Evolutionary conservation across 2,113 vertebrate genomes (phyloP).

Genomic region (Brachirus orientalis): DNA sequence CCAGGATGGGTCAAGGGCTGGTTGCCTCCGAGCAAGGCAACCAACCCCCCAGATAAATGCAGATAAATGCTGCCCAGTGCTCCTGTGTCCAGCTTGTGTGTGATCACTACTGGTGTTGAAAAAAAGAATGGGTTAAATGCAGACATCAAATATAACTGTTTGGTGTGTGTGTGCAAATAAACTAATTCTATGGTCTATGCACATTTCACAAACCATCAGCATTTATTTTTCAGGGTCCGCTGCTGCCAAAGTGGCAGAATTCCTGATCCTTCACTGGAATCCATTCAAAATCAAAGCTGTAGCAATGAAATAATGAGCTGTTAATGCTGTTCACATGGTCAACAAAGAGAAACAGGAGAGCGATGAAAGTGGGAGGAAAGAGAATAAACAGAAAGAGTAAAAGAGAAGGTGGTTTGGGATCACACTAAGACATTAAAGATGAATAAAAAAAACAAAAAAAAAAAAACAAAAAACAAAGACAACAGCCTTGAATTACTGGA

Average conservation of each 20-base stretch:
- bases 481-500: constrained; percentile 24
- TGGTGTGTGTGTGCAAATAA: background rate
- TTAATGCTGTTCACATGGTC: constrained; percentile 1
- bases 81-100: no score
- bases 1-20: no score
- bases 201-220: constrained; percentile 7
- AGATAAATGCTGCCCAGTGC: no score
- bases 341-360: background rate
- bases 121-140: no score
- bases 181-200: background rate
- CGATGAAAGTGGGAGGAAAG: background rate
- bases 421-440: constrained; percentile 12
- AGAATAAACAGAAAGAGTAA: background rate
- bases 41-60: no score
- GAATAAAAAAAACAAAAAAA: no score
- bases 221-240: constrained; percentile 25
- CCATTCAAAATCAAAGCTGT: constrained; percentile 19
- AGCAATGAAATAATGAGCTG: constrained; percentile 36
- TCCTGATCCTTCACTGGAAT: constrained; percentile 19
- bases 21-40: no score
- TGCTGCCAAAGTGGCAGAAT: constrained; percentile 20
- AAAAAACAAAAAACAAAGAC: constrained; percentile 9
- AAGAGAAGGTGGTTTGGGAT: constrained; percentile 7
- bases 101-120: no score
- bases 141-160: no score